Percentiles rank a stretch among this genome's conserved stretches.
Evolutionary conservation across 2,888 invertebrate species (phyloP).

Genomic region (Philereme vetulata): DNA sequence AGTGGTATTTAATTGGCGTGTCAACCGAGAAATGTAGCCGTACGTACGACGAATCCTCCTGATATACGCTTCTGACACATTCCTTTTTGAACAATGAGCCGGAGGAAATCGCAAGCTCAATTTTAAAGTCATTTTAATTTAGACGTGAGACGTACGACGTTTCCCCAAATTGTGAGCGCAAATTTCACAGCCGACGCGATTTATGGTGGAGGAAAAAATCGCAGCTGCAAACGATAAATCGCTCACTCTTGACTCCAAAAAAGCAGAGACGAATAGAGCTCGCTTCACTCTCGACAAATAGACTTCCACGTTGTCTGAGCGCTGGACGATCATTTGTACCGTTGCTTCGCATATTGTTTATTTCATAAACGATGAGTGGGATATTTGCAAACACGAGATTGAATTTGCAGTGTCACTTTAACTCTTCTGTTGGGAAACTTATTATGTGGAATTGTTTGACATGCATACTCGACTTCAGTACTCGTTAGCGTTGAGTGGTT

Average conservation of each 20-base stretch:
- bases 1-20: slow-evolving; percentile 73
- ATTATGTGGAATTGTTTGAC: slow-evolving; percentile 45
- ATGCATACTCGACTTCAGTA: slow-evolving; percentile 41
- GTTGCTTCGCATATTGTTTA: slow-evolving; percentile 57
- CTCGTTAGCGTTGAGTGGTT: slow-evolving; percentile 45
- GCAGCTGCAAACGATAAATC: slow-evolving; percentile 63
- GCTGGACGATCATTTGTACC: slow-evolving; percentile 58
- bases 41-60: slow-evolving; percentile 35
- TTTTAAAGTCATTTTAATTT: slow-evolving; percentile 29
- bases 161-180: slow-evolving; percentile 43
- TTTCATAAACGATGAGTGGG: slow-evolving; percentile 49
- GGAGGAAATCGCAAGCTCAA: slow-evolving; percentile 15
- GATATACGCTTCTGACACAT: slow-evolving; percentile 44
- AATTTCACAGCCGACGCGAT: slow-evolving; percentile 51
- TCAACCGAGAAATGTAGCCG: slow-evolving; percentile 50
- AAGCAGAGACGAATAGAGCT: slow-evolving; percentile 49
- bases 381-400: slow-evolving; percentile 49
- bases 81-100: slow-evolving; percentile 31
- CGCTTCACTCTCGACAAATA: slow-evolving; percentile 58
- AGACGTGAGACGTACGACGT: slow-evolving; percentile 38
- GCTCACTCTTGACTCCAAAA: slow-evolving; percentile 57
- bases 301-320: slow-evolving; percentile 49
- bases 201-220: slow-evolving; percentile 59
- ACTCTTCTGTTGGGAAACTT: slow-evolving; percentile 25
- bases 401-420: slow-evolving; percentile 48